A percentile compares a stretch with the other conserved stretches of the same genome.
Conservation (phyloP, 2,888 invertebrate species). For the Philopedon plagiatum region DNA sequence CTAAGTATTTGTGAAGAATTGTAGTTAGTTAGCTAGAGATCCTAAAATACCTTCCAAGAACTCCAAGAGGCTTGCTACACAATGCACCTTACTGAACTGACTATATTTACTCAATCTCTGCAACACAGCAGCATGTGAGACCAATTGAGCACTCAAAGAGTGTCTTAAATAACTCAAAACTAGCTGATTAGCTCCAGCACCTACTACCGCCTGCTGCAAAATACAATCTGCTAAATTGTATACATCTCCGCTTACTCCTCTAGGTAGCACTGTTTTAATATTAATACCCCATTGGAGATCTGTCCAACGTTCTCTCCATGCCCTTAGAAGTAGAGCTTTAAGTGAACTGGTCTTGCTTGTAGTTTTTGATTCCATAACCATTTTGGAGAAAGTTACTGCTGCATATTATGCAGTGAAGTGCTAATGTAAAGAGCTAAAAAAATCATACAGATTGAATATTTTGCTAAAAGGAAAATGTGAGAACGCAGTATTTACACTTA, state of each 20-base stretch:
- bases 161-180: constrained; percentile 94
- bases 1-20: too few species aligned
- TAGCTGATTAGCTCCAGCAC: constrained; percentile 92
- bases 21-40: too few species aligned
- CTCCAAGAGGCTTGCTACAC: constrained; percentile 88
- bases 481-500: too few species aligned
- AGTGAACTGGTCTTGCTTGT: constrained; percentile 87
- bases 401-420: constrained; percentile 8
- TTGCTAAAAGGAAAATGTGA: too few species aligned
- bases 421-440: too few species aligned
- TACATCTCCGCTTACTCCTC: constrained; percentile 95
- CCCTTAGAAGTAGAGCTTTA: constrained; percentile 84
- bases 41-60: constrained; percentile 82
- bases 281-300: constrained; percentile 97
- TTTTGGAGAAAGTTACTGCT: constrained; percentile 35
- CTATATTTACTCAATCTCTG: constrained; percentile 92
- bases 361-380: constrained; percentile 82
- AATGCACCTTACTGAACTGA: constrained; percentile 85
- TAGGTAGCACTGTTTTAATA: constrained; percentile 87
- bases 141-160: constrained; percentile 90
- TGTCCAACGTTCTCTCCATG: constrained; percentile 96
- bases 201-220: constrained; percentile 93
- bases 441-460: too few species aligned
- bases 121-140: constrained; percentile 91
- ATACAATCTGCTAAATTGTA: constrained; percentile 94